phyloP scores from a whole-genome alignment of 2,113 vertebrate species.

The Coptodon bakossiorum region DNA sequence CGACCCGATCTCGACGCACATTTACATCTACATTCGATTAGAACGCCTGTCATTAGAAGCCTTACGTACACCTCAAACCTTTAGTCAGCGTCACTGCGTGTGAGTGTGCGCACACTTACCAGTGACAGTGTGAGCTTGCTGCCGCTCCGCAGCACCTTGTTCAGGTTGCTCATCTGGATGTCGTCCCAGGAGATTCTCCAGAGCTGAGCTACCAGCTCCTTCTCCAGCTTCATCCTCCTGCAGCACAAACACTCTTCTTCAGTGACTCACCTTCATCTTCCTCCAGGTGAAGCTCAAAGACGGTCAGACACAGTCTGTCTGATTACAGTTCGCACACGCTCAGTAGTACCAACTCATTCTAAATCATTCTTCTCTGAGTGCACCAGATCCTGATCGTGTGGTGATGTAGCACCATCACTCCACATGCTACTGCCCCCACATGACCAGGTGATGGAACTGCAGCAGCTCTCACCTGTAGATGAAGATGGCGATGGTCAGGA shows the following conservation, averaged over 20 bases:
- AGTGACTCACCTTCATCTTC: neutral
- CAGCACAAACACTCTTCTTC: neutral
- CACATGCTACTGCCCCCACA: neutral
- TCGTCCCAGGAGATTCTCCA: constrained; percentile 91
- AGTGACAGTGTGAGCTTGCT: constrained; percentile 87
- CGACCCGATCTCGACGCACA: neutral
- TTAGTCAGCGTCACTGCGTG: neutral
- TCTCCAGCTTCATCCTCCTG: constrained; percentile 92
- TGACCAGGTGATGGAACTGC: neutral
- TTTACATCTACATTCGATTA: neutral
- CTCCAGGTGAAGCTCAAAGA: neutral
- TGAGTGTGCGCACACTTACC: constrained; percentile 55
- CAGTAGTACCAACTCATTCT: neutral
- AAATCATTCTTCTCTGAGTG: neutral
- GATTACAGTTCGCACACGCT: neutral
- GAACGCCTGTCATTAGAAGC: no score
- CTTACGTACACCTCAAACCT: neutral
- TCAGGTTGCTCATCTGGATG: constrained; percentile 82
- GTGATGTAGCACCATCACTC: neutral
- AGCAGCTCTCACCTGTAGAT: constrained; percentile 81
- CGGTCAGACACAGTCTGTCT: neutral
- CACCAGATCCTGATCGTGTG: neutral
- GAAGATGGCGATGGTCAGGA: constrained; percentile 80
- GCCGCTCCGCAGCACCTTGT: constrained; percentile 79
- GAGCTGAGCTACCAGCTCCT: constrained; percentile 87